Evolutionary conservation across 2,113 vertebrate genomes (phyloP).

Genomic region (Rattus norvegicus): GRCr8 NC_086019.1:157521001-157521500

Average conservation of each 20-base stretch:
- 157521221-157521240: neutral
- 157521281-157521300: neutral
- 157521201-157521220: neutral
- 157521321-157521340: neutral
- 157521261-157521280: neutral
- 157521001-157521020: neutral
- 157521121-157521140: neutral
- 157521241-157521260: neutral
- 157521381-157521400: neutral
- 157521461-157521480: too few relatives aligned
- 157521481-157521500: rapidly evolving
- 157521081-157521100: neutral
- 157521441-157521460: neutral
- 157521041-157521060: neutral
- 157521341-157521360: neutral
- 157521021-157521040: neutral
- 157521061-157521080: neutral
- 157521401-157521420: too few relatives aligned
- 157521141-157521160: neutral
- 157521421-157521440: too few relatives aligned
- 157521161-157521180: neutral
- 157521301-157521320: neutral
- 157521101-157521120: neutral
- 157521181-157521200: neutral
- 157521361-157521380: neutral